These are phyloP conservation scores for Cephus rjabovi DNA, from an alignment of 2,888 invertebrate species.

Conservation along the genomic window DNA sequence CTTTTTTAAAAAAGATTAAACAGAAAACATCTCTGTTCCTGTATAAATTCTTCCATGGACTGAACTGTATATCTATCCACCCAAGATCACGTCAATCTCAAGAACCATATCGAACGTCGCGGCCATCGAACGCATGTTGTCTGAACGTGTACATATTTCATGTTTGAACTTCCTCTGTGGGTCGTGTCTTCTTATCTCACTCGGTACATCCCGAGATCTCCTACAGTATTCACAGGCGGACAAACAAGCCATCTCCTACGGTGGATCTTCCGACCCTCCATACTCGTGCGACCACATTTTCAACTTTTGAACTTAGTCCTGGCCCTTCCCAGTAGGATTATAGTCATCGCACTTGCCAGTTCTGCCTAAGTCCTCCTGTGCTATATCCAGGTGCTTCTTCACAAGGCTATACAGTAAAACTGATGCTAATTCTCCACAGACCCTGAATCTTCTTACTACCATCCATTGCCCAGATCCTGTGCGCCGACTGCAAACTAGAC, in stretches of 20 bases:
- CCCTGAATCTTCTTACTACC: too few relatives aligned
- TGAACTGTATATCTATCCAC: not conserved
- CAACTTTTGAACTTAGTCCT: not conserved
- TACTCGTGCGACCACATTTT: not conserved
- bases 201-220: not conserved
- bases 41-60: not conserved
- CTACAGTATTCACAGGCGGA: not conserved
- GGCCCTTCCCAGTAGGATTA: not conserved
- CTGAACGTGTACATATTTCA: not conserved
- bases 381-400: too few relatives aligned
- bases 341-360: not conserved
- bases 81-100: not conserved
- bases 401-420: too few relatives aligned
- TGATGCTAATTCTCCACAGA: too few relatives aligned
- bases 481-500: too few relatives aligned
- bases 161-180: not conserved
- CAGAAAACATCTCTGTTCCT: not conserved
- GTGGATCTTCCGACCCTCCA: not conserved
- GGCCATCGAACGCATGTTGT: not conserved
- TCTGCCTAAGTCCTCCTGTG: too few relatives aligned
- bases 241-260: not conserved
- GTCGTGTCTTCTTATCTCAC: not conserved
- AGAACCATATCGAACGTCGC: not conserved
- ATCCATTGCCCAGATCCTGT: too few relatives aligned
- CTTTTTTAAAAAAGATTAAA: not conserved